These are phyloP conservation scores for Dicranocentrus wangi DNA, from an alignment of 2,888 invertebrate species.

Conservation along the genomic window DNA sequence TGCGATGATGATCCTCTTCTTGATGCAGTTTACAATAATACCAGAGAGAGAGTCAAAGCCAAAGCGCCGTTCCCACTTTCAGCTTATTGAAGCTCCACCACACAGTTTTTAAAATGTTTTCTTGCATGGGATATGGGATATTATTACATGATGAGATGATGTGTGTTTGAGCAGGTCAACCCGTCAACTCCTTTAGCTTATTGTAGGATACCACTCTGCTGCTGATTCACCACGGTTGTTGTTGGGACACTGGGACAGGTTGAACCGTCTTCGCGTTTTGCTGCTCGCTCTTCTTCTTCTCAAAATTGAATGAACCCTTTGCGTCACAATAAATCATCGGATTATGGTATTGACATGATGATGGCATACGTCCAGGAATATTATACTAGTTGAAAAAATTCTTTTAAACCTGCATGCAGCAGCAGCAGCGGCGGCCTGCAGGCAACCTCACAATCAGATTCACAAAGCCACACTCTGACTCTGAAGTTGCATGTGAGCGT, in stretches of 20 bases:
- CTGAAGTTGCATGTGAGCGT: constrained; percentile 31
- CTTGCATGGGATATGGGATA: constrained; percentile 10
- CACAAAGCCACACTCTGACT: constrained; percentile 12
- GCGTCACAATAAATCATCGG: constrained; percentile 64
- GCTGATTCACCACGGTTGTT: constrained; percentile 19
- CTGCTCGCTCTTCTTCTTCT: no score
- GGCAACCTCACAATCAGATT: constrained; percentile 22
- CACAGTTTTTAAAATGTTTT: background rate
- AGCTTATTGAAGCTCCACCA: background rate
- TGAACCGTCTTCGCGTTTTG: constrained; percentile 52
- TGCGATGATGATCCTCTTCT: background rate
- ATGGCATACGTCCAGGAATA: constrained; percentile 60
- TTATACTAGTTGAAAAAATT: constrained; percentile 20
- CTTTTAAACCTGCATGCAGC: constrained; percentile 32
- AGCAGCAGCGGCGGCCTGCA: constrained; percentile 16
- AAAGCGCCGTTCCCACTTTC: background rate
- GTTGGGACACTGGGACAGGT: constrained; percentile 42
- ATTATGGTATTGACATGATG: constrained; percentile 62
- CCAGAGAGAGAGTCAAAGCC: no score
- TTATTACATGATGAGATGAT: no score
- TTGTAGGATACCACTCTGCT: background rate
- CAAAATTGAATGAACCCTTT: constrained; percentile 51
- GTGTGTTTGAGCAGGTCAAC: constrained; percentile 25
- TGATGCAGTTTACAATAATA: constrained; percentile 1
- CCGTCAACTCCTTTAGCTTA: background rate